Base-by-base conservation (phyloP, 2,888 invertebrate species). In the Cephus nigrinus region DNA sequence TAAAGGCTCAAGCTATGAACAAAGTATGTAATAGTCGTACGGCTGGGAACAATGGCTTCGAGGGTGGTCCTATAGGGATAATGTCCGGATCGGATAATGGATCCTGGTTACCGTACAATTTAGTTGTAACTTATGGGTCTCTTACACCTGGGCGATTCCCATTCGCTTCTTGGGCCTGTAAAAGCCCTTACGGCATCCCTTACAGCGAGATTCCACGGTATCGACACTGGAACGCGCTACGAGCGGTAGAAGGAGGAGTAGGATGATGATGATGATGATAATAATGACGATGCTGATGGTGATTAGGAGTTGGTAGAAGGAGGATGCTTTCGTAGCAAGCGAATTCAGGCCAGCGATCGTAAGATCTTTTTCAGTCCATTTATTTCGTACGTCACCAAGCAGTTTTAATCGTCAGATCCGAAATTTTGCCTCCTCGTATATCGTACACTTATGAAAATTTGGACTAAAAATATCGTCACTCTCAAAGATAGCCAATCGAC, bases 41-140 rank as follows among this genome's bases (percentile, higher is more conserved):
- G 75, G 75, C 69, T 78, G 75, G 78, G 77, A 82, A 80, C 81
- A 80, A 81, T 81, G 80, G 80, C 80, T 78, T 80, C 68, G 78
- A 79, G 80, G 82, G 82, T 81, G 82, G 82, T 81, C 82, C 78
- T 55, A 34, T 40, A 69, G 69, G 75, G 69, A 78, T 78, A 75
- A 78, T 78, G 76, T 75, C 69, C 78, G 68, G 35, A 36, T 82
- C 82, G 83, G 84, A 84, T 85, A 85, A 84, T 84, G 84, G 82
- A 81, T 81, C 82, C 79, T 81, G 82, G 81, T 85, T 83, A 85
- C 83, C 81, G 83, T 82, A 84, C 83, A 84, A 84, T 85, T 85
- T 85, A 82, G 83, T 80, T 78, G 78, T 81, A 82, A 85, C 83
- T 84, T 85, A 84, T 84, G 83, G 81, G 69, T 76, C 79, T 79